Conservation (phyloP, 2,113 vertebrate species). For the Penelope pileata region DNA sequence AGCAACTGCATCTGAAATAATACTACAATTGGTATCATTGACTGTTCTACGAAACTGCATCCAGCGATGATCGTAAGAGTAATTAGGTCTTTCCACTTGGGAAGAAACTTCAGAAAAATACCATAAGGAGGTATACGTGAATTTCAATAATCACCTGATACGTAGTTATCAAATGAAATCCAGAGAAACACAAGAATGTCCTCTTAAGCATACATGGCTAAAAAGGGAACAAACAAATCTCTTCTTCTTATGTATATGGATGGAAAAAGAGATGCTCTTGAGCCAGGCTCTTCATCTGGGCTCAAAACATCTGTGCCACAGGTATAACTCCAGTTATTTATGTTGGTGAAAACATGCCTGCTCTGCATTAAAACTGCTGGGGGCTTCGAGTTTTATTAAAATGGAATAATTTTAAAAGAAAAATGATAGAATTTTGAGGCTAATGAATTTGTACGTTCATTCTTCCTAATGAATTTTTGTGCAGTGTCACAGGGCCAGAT, state of each 20-base stretch:
- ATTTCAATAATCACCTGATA: background rate
- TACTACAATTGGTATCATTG: background rate
- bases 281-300: background rate
- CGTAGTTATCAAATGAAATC: background rate
- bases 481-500: background rate
- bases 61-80: background rate
- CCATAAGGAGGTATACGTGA: background rate
- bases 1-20: background rate
- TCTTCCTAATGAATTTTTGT: background rate
- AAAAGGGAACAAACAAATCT: fast-evolving
- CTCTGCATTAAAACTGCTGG: background rate
- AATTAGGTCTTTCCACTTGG: background rate
- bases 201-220: background rate
- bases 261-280: background rate
- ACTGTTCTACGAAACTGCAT: background rate
- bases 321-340: background rate
- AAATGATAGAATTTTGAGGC: background rate
- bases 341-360: background rate
- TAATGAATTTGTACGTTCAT: background rate
- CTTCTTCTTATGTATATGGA: background rate
- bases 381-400: background rate
- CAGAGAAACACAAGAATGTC: background rate
- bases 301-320: background rate
- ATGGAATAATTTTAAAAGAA: background rate
- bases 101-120: background rate